Percentiles rank a stretch among this genome's conserved stretches.
These are phyloP conservation scores for Tribolium madens DNA, from an alignment of 1,140 invertebrate species.

Conservation along the genomic window DNA sequence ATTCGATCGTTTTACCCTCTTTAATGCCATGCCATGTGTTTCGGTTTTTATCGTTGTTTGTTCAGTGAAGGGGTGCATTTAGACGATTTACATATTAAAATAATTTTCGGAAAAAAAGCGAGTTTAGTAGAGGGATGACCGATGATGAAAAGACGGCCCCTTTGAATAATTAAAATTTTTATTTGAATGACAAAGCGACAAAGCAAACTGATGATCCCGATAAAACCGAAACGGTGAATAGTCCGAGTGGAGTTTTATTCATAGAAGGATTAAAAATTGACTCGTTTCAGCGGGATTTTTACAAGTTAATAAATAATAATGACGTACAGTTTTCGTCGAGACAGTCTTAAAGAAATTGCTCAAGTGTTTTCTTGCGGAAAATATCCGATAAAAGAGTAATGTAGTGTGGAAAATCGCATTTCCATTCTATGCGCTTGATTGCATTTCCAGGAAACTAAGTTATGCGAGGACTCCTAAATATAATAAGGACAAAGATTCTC, in stretches of 20 bases:
- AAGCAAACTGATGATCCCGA: slow-evolving; percentile 3
- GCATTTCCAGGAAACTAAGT: slow-evolving; percentile 53
- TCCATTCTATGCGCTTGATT: slow-evolving; percentile 54
- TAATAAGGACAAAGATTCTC: slow-evolving; percentile 43
- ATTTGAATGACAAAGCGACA: slow-evolving; percentile 38
- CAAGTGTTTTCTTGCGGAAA: slow-evolving; percentile 50
- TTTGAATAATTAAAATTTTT: slow-evolving; percentile 34
- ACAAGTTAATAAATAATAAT: slow-evolving; percentile 37
- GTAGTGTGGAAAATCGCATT: slow-evolving; percentile 57
- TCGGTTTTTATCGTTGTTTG: slow-evolving; percentile 39
- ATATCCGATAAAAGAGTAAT: slow-evolving; percentile 55
- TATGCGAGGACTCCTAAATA: slow-evolving; percentile 47
- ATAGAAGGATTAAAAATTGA: not conserved
- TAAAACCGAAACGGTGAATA: slow-evolving; percentile 2
- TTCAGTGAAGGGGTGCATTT: not conserved
- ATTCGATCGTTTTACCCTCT: not conserved
- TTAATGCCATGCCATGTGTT: slow-evolving; percentile 11
- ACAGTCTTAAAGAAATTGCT: slow-evolving; percentile 31
- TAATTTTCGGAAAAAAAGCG: not conserved
- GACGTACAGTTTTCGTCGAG: slow-evolving; percentile 1
- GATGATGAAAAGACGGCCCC: not conserved
- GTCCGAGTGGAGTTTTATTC: not conserved
- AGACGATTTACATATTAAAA: slow-evolving; percentile 8
- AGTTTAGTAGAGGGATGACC: not conserved
- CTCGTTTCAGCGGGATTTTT: not conserved